phyloP scores from a whole-genome alignment of 2,888 invertebrate genomes.

The Zaprionus lineosus region DNA sequence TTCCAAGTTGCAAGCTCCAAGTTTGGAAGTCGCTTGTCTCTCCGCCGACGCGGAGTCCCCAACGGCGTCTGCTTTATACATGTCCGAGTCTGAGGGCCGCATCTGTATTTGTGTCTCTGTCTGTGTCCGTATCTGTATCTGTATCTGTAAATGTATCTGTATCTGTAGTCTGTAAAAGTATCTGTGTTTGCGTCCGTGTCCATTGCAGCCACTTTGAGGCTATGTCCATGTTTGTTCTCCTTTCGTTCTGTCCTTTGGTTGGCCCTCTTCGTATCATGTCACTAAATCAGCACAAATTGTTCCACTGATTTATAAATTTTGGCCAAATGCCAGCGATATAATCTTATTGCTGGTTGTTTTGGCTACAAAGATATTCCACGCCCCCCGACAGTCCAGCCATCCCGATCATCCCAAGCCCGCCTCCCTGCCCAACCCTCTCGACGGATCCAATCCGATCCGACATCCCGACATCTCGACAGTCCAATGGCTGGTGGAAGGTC shows the following conservation, averaged over 20 bases:
- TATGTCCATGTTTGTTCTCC: constrained; percentile 35
- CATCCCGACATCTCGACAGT: too few relatives aligned
- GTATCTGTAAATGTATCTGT: too few relatives aligned
- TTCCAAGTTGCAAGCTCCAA: not conserved
- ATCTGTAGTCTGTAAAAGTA: too few relatives aligned
- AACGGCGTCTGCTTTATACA: not conserved
- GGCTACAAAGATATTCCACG: constrained; percentile 23
- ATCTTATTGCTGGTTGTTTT: constrained; percentile 64
- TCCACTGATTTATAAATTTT: constrained; percentile 74
- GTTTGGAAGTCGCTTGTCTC: too few relatives aligned
- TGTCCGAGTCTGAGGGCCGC: not conserved
- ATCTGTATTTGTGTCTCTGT: too few relatives aligned
- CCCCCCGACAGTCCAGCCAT: not conserved
- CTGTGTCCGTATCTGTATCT: constrained; percentile 6
- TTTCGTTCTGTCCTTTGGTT: constrained; percentile 35
- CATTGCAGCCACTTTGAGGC: constrained; percentile 28
- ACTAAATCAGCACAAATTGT: constrained; percentile 77
- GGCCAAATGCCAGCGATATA: constrained; percentile 69
- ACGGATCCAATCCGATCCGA: too few relatives aligned
- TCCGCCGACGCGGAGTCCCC: too few relatives aligned
- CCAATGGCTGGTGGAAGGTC: too few relatives aligned
- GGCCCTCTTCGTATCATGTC: constrained; percentile 64
- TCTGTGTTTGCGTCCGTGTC: too few relatives aligned
- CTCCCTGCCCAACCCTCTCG: not conserved
- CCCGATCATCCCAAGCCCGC: too few relatives aligned